Evolutionary conservation across 2,797 vertebrate genomes (phyloP), one percentile per base, ranked within the genome.

Genomic region (Aselliscus stoliczkanus): DNA sequence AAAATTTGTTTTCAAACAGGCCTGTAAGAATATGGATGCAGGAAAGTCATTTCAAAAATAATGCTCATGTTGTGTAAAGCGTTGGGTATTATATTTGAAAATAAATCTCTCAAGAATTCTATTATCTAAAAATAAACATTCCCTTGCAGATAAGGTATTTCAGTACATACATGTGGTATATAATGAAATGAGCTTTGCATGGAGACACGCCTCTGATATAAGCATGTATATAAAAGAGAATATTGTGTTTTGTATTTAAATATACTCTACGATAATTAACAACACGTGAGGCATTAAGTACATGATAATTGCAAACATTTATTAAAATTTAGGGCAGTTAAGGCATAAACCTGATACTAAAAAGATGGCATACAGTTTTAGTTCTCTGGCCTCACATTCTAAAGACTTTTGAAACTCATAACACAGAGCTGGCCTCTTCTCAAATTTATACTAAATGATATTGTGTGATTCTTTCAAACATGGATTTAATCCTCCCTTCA

Each of bases 71-170:
- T 88, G 8, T 76, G 54, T 75, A 56, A 86, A 96, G 21, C 39
- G 25, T 1, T 88, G 54, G 83, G 85, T 34, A 75, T 56, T 31
- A 54, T 42, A 62, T 75, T 67, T 69, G 54, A 95, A 93, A 95
- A 98, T 82, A 97, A 92, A 93, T 77, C 50, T 70, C 79, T 92
- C 10, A 92, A 25, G 73, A 96, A 44, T 93, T 96, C 54, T 79
- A 72, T 89, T 88, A 94, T 18, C 50, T 44, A 27, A 47, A 0
- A 97, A 80, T 67, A 95, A 96, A 84, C n/a, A 73, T 13, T 82
- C 75, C 62, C 76, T 97, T 69, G 65, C 4, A 54, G 64, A 70
- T 29, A 42, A 23, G 85, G 23, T 6, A 0, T 70, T 96, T 93
- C 84, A 80, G 90, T 85, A 96, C 97, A 96, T 25, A 65, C 15